These are phyloP conservation scores for Lepidothrix coronata DNA, from an alignment of 2,113 vertebrate genomes.

Conservation along the genomic window DNA sequence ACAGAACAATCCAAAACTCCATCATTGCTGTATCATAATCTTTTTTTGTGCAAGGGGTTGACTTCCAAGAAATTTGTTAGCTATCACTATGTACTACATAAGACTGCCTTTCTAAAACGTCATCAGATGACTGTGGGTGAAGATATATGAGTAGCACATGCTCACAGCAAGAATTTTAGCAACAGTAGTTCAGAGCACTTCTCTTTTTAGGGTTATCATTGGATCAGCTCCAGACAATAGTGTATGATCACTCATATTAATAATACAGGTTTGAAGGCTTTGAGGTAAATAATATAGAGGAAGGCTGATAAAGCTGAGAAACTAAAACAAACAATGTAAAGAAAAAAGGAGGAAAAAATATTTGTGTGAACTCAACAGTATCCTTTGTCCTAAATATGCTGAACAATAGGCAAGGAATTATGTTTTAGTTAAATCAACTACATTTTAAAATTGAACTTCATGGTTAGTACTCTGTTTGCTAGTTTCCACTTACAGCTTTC, in stretches of 20 bases:
- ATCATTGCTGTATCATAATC: neutral
- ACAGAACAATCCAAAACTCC: neutral
- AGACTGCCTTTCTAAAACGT: neutral
- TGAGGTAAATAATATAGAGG: neutral
- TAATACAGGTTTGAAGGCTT: neutral
- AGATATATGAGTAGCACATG: neutral
- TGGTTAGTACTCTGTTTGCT: neutral
- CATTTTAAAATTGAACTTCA: neutral
- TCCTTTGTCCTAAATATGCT: neutral
- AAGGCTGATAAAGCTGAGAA: neutral
- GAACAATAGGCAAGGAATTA: neutral
- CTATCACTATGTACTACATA: neutral
- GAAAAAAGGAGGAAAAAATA: neutral
- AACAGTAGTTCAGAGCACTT: neutral
- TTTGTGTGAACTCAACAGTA: neutral
- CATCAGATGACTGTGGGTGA: neutral
- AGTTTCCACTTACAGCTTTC: neutral
- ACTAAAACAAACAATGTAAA: neutral
- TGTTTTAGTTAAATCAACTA: neutral
- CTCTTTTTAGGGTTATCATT: neutral
- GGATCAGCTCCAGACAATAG: neutral
- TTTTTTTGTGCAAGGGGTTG: neutral
- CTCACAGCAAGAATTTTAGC: neutral
- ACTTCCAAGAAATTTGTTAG: neutral
- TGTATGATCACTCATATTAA: neutral